Percentiles rank a stretch among this genome's conserved stretches.
Evolutionary conservation across 2,888 invertebrate species (phyloP).

Genomic region (Eristalinus aeneus): DNA sequence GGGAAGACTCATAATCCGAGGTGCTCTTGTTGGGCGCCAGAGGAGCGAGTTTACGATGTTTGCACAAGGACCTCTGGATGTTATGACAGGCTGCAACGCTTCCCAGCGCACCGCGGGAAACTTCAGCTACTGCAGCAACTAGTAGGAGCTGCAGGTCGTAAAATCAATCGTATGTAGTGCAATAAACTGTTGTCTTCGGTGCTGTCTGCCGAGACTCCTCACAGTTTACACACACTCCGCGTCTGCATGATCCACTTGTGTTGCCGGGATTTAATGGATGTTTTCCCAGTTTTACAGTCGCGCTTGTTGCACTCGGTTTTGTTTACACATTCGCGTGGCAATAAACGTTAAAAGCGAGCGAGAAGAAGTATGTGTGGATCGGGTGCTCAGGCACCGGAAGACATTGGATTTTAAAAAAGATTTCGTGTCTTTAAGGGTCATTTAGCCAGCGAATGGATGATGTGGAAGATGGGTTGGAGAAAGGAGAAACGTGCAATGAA

Average conservation of each 20-base stretch:
- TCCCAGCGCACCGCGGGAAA: not conserved
- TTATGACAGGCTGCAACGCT: not conserved
- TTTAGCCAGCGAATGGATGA: not conserved
- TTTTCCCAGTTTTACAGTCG: not conserved
- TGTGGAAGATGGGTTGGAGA: too few species aligned
- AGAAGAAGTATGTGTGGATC: not conserved
- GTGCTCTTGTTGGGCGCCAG: conserved; percentile 14
- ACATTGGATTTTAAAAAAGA: not conserved
- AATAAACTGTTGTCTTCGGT: not conserved
- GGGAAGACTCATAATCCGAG: not conserved
- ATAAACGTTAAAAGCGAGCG: not conserved
- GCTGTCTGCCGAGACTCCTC: not conserved
- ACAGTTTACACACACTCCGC: too few species aligned
- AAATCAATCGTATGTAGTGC: not conserved
- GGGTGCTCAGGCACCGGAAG: not conserved
- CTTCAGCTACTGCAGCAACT: not conserved
- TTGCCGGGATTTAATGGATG: not conserved
- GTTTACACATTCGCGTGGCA: not conserved
- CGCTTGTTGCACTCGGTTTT: not conserved
- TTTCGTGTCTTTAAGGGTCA: not conserved
- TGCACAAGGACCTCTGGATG: conserved; percentile 17
- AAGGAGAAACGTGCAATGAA: too few species aligned
- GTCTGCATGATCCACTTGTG: not conserved
- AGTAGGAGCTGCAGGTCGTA: not conserved
- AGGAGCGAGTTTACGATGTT: conserved; percentile 12